Conservation (phyloP, 64 coral and sea anemone genomes). For the Montipora foliosa region DNA sequence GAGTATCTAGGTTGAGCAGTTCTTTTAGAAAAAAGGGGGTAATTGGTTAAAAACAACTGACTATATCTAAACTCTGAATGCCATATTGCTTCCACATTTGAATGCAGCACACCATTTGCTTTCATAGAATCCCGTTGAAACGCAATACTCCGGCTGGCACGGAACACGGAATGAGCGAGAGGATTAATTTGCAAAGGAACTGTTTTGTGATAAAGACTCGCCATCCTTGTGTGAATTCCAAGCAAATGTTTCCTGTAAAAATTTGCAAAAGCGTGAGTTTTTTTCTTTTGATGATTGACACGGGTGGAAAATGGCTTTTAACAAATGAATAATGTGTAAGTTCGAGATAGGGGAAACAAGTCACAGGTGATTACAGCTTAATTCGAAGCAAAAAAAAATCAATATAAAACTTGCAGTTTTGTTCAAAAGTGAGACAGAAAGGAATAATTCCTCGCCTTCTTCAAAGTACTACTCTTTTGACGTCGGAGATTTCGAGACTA, state of each 20-base stretch:
- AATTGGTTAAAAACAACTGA: background rate
- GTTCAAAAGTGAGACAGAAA: background rate
- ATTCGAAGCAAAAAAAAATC: background rate
- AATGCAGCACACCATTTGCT: background rate
- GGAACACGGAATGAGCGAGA: background rate
- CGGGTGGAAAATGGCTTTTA: background rate
- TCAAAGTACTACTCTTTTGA: background rate
- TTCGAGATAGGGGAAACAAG: background rate
- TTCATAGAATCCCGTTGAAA: background rate
- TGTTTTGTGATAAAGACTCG: background rate
- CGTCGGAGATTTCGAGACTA: background rate
- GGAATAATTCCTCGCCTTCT: background rate
- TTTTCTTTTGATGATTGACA: background rate
- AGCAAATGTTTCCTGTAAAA: background rate
- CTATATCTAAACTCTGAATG: background rate
- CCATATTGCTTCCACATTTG: background rate
- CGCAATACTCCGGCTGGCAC: background rate
- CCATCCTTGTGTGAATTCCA: background rate
- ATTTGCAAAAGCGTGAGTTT: background rate
- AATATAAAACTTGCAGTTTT: background rate
- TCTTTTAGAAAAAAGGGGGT: background rate
- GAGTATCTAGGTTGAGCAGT: background rate
- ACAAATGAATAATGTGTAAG: slow-evolving; percentile 26
- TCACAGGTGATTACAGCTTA: slow-evolving; percentile 10
- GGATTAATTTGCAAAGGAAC: background rate